Evolutionary conservation across 2,113 vertebrate genomes (phyloP).

Genomic region (Bolborhynchus lineola): DNA sequence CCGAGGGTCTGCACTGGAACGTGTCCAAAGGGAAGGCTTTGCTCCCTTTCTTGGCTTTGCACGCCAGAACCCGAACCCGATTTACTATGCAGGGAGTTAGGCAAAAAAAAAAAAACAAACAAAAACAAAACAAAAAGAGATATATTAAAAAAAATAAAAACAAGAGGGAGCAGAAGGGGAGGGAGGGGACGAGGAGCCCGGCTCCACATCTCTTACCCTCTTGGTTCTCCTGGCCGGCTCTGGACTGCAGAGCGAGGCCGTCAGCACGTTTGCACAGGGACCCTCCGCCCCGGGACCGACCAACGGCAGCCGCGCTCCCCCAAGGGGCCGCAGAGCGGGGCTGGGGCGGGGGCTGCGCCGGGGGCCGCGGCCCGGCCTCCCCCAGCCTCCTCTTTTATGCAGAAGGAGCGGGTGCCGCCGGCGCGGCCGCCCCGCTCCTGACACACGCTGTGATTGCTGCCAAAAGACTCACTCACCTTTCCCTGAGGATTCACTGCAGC

Average conservation of each 20-base stretch:
- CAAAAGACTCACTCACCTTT: constrained; percentile 70
- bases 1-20: constrained; percentile 68
- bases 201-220: constrained; percentile 50
- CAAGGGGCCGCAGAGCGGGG: constrained; percentile 21
- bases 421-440: constrained; percentile 42
- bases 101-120: background rate
- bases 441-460: constrained; percentile 75
- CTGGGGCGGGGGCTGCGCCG: background rate
- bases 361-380: background rate
- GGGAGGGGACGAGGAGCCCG: constrained; percentile 16
- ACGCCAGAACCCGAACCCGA: constrained; percentile 57
- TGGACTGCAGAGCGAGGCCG: constrained; percentile 46
- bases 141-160: constrained; percentile 16
- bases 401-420: constrained; percentile 63
- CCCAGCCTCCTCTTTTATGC: constrained; percentile 63
- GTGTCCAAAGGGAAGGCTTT: constrained; percentile 63
- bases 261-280: constrained; percentile 81
- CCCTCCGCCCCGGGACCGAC: constrained; percentile 53
- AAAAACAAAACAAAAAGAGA: background rate
- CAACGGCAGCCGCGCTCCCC: constrained; percentile 26
- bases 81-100: constrained; percentile 67
- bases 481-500: constrained; percentile 47
- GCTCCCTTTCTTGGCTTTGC: constrained; percentile 67
- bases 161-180: constrained; percentile 49
- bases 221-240: constrained; percentile 52